A percentile compares a stretch with the other conserved stretches of the same genome.
phyloP scores from a whole-genome alignment of 2,888 invertebrate species.

The Archips xylosteana region DNA sequence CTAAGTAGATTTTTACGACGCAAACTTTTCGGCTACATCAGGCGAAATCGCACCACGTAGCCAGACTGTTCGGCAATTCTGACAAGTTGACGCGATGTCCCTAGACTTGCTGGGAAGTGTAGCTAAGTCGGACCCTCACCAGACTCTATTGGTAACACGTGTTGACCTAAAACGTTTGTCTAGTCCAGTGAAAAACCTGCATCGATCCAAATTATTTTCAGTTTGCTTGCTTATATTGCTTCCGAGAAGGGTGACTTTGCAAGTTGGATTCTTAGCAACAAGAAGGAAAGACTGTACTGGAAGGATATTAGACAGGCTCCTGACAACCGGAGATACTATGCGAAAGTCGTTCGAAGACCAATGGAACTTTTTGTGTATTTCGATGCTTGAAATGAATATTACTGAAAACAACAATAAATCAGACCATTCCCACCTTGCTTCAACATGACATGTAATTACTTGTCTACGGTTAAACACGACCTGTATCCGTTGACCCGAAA shows the following conservation, averaged over 20 bases:
- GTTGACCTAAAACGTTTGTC: neutral
- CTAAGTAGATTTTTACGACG: neutral
- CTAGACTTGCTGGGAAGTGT: neutral
- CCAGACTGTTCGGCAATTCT: conserved; percentile 7
- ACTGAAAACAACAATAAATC: neutral
- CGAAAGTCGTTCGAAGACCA: neutral
- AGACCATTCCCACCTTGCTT: neutral
- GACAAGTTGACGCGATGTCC: neutral
- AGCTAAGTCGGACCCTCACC: neutral
- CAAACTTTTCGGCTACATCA: neutral
- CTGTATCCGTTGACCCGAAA: too few relatives aligned
- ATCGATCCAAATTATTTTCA: neutral
- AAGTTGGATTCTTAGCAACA: neutral
- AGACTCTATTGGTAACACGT: neutral
- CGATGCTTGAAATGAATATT: neutral
- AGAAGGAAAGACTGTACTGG: neutral
- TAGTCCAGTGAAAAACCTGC: neutral
- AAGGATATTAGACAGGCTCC: neutral
- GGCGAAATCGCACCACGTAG: neutral
- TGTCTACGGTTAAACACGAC: too few relatives aligned
- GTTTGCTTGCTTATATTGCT: neutral
- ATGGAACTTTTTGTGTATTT: too few relatives aligned
- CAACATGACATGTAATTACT: neutral
- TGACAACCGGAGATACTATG: too few relatives aligned
- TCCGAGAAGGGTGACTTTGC: neutral